phyloP scores from a whole-genome alignment of 2,888 invertebrate species.

The Tanypteryx hageni region DNA sequence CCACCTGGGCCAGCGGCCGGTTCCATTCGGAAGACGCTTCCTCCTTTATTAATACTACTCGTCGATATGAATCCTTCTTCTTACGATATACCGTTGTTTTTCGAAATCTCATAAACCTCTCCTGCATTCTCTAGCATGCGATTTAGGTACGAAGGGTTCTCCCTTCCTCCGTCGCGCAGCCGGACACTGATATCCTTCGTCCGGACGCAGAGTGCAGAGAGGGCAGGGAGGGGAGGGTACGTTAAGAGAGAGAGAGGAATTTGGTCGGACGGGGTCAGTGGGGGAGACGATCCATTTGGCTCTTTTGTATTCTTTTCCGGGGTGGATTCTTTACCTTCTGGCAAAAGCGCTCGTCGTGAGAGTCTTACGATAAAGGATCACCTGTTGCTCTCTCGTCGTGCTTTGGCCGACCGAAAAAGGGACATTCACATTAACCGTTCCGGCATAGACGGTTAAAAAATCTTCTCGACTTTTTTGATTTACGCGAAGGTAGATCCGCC shows the following conservation, averaged over 20 bases:
- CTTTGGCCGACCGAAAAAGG: not conserved
- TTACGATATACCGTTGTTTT: conserved; percentile 40
- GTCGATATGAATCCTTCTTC: conserved; percentile 9
- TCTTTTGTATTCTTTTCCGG: not conserved
- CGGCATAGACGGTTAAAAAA: not conserved
- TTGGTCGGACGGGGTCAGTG: conserved; percentile 58
- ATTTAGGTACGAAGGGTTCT: not conserved
- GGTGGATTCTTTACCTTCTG: not conserved
- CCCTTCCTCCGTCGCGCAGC: not conserved
- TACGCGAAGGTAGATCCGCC: not conserved
- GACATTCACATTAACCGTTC: not conserved
- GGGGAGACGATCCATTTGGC: conserved; percentile 58
- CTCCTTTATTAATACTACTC: conserved; percentile 37
- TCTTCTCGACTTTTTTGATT: not conserved
- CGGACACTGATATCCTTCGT: not conserved
- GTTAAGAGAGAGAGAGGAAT: conserved; percentile 52
- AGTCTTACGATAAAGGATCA: not conserved
- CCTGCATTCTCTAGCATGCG: not conserved
- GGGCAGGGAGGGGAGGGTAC: conserved; percentile 16
- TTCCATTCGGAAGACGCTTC: conserved; percentile 46
- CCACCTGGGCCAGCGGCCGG: conserved; percentile 62
- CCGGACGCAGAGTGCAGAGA: not conserved
- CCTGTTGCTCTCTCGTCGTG: not conserved
- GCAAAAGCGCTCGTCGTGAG: not conserved
- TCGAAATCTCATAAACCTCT: not conserved